A percentile compares a stretch with the other conserved stretches of the same genome.
Conservation (phyloP, 2,797 vertebrate genomes). For the Siniperca scherzeri region DNA sequence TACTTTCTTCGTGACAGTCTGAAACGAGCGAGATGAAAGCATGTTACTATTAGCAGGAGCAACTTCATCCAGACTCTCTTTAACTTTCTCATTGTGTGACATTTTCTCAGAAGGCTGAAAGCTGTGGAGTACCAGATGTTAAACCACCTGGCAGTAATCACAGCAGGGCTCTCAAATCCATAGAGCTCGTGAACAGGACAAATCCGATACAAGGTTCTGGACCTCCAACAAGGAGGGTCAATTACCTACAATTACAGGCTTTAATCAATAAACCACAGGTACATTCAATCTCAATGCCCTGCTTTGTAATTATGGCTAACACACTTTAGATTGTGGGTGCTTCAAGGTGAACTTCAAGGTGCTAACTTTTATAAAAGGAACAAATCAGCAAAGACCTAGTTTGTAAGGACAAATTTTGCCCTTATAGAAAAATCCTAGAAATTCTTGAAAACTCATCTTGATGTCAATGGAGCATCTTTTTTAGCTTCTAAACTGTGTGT, state of each 20-base stretch:
- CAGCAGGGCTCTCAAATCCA: conserved; percentile 45
- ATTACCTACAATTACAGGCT: conserved; percentile 27
- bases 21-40: conserved; percentile 70
- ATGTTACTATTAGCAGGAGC: conserved; percentile 64
- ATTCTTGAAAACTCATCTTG: background rate
- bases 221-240: conserved; percentile 22
- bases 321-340: background rate
- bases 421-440: background rate
- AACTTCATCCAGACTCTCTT: conserved; percentile 49
- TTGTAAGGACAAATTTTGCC: background rate
- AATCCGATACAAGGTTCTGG: conserved; percentile 44
- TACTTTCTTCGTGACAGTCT: conserved; percentile 56
- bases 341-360: background rate
- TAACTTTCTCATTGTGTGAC: conserved; percentile 46
- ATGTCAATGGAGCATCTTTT: background rate
- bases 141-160: conserved; percentile 71
- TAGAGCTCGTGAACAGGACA: conserved; percentile 15
- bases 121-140: conserved; percentile 79
- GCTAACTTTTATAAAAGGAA: background rate
- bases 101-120: conserved; percentile 53
- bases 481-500: background rate
- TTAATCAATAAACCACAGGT: conserved; percentile 25
- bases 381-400: background rate
- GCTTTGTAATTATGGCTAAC: background rate
- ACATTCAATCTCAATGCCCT: background rate